Conservation (phyloP, 1,140 invertebrate species). For the Agraylea sexmaculata region DNA sequence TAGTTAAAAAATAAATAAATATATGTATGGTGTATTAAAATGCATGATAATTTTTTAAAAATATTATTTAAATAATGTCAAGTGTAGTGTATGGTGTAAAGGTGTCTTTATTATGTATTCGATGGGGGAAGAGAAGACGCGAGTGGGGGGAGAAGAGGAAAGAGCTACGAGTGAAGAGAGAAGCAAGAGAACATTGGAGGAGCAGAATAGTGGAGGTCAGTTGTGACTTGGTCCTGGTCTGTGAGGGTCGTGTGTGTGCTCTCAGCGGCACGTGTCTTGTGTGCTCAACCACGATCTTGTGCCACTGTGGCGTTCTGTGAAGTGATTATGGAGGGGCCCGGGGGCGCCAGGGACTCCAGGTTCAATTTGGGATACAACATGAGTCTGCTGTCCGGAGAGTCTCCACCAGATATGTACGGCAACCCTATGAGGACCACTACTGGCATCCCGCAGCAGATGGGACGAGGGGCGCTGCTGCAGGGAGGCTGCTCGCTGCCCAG, state of each 20-base stretch:
- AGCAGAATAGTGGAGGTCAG: no score
- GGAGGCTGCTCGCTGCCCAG: slow-evolving; percentile 44
- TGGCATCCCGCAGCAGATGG: slow-evolving; percentile 41
- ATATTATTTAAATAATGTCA: no score
- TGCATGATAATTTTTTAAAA: no score
- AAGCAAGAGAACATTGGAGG: slow-evolving; percentile 38
- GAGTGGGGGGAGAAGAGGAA: no score
- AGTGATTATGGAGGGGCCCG: slow-evolving; percentile 62
- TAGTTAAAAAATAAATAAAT: no score
- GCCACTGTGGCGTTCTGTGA: slow-evolving; percentile 51
- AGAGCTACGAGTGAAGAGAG: slow-evolving; percentile 36
- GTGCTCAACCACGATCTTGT: slow-evolving; percentile 33
- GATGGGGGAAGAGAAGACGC: no score
- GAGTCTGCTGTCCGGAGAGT: slow-evolving; percentile 62
- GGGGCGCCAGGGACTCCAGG: slow-evolving; percentile 71
- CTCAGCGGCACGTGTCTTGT: slow-evolving; percentile 28
- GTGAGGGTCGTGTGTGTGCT: slow-evolving; percentile 34
- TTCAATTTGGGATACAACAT: slow-evolving; percentile 74
- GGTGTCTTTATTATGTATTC: no score
- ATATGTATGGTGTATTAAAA: no score
- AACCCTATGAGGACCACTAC: slow-evolving; percentile 49
- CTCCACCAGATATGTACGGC: slow-evolving; percentile 62
- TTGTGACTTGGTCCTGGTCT: slow-evolving; percentile 39
- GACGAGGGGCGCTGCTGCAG: slow-evolving; percentile 38
- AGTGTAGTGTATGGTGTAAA: no score